Evolutionary conservation across 2,888 invertebrate genomes (phyloP).

Genomic region (Anorthoa munda): DNA sequence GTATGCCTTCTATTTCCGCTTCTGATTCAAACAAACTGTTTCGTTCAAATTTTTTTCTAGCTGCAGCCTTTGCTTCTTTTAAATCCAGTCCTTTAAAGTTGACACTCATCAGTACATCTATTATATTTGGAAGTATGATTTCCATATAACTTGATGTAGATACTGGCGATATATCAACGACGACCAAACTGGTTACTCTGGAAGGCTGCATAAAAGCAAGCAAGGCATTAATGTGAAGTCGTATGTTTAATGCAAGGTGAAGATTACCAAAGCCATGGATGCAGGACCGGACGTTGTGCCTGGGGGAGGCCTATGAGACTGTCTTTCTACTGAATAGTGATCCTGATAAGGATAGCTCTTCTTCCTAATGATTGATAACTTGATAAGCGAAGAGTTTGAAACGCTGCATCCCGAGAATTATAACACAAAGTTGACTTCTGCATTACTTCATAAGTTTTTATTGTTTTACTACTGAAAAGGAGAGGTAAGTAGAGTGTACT

Average conservation of each 20-base stretch:
- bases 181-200: conserved; percentile 91
- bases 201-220: conserved; percentile 82
- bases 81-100: conserved; percentile 89
- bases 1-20: conserved; percentile 70
- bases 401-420: no score
- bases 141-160: conserved; percentile 88
- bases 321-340: neutral
- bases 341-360: neutral
- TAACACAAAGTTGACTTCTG: neutral
- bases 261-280: neutral
- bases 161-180: conserved; percentile 93
- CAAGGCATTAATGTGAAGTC: neutral
- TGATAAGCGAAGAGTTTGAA: neutral
- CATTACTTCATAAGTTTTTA: neutral
- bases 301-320: no score
- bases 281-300: neutral
- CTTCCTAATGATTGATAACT: neutral
- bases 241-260: neutral
- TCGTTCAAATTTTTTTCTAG: conserved; percentile 69
- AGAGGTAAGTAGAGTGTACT: neutral
- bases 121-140: conserved; percentile 88
- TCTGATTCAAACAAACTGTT: conserved; percentile 69
- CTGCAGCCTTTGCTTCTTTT: conserved; percentile 91
- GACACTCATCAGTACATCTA: conserved; percentile 91
- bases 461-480: neutral